Evolutionary conservation across 2,113 vertebrate genomes (phyloP), one percentile per base, ranked within the genome.

Genomic region (Lota lota): DNA sequence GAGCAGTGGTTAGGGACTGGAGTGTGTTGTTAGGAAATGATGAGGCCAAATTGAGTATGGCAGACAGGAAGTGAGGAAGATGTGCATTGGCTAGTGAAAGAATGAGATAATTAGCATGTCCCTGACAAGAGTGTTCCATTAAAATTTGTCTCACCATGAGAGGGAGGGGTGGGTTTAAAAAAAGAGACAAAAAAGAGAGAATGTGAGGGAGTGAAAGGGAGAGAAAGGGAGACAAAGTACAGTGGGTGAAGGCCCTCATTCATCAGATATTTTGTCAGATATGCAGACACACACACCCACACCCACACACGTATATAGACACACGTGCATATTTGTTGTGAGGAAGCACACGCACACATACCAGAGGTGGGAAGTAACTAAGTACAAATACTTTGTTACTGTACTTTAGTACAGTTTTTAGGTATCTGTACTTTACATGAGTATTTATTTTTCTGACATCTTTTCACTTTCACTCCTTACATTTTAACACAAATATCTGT

Each of bases 41-140:
- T 24, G 24, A 16, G 16, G 11, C 50, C n/a, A n/a, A n/a, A n/a
- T n/a, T 11, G 50, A 51, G 50, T 51, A 6, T 51, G 50, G 1
- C 7, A 18, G 53, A 54, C 15, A n/a, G 53, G 12, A 17, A 17
- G 53, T 54, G 53, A 54, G 53, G 12, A n/a, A n/a, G 18, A 54
- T 18, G 17, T 54, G 53, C 1, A 1, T 18, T 54, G 53, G 53
- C 12, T 79, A 83, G 68, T 75, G 68, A 63, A 50, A 69, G 68
- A 51, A 70, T 73, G 72, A 69, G 68, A 76, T 68, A 73, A 82
- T 75, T 76, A 76, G 33, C 60, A 59, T 62, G 40, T 22, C 61
- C 67, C 65, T 64, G 69, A 75, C 64, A 69, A 51, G 36, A 73
- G 71, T 47, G 66, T 72, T 81, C 74, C 74, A 79, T 81, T 77